Percentiles rank a stretch among this genome's conserved stretches.
Conservation (phyloP, 2,888 invertebrate species). For the Apotomis capreana region DNA sequence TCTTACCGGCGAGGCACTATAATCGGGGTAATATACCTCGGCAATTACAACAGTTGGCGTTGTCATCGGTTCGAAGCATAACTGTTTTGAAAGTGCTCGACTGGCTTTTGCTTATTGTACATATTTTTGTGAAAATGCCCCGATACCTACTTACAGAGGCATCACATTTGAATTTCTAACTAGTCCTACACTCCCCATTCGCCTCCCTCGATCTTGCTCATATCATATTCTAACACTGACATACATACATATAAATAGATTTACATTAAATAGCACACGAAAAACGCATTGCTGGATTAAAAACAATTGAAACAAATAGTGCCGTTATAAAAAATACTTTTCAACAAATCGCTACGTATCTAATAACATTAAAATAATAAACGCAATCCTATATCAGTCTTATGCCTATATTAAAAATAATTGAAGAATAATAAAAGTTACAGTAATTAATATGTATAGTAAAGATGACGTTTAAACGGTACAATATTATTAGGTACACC, state of each 20-base stretch:
- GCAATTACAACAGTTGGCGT: no score
- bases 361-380: slow-evolving; percentile 53
- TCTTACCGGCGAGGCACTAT: no score
- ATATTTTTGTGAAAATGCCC: no score
- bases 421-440: slow-evolving; percentile 51
- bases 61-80: no score
- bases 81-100: no score
- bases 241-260: slow-evolving; percentile 47
- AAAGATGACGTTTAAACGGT: slow-evolving; percentile 58
- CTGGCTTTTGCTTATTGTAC: no score
- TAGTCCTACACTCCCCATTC: slow-evolving; percentile 47
- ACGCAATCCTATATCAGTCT: slow-evolving; percentile 77
- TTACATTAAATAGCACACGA: slow-evolving; percentile 56
- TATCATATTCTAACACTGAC: slow-evolving; percentile 59
- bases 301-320: slow-evolving; percentile 62
- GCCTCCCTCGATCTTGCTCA: slow-evolving; percentile 49
- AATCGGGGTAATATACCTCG: no score
- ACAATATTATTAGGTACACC: slow-evolving; percentile 57
- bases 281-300: slow-evolving; percentile 40
- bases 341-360: slow-evolving; percentile 49
- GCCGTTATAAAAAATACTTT: slow-evolving; percentile 62
- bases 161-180: slow-evolving; percentile 67
- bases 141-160: slow-evolving; percentile 58
- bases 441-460: slow-evolving; percentile 47
- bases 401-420: slow-evolving; percentile 73